A percentile compares a stretch with the other conserved stretches of the same genome.
phyloP scores from a whole-genome alignment of 2,888 invertebrate genomes.

The Physocephala rufipes region DNA sequence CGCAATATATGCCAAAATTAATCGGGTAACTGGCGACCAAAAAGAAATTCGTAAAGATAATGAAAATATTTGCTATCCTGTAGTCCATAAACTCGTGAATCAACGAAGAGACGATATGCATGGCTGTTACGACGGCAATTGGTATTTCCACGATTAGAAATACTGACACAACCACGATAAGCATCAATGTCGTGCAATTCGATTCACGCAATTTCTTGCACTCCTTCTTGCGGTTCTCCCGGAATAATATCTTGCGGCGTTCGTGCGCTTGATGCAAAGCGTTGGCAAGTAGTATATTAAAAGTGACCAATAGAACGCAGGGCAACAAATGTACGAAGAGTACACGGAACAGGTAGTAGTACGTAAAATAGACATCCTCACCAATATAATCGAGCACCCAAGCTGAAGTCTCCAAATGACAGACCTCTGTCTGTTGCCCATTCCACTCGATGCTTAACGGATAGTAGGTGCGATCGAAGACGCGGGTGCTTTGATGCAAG shows the following conservation, averaged over 20 bases:
- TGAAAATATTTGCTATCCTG: conserved; percentile 78
- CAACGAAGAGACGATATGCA: conserved; percentile 83
- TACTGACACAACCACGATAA: conserved; percentile 86
- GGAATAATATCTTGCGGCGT: conserved; percentile 79
- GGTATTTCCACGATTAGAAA: conserved; percentile 86
- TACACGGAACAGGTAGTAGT: conserved; percentile 86
- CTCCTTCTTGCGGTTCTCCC: conserved; percentile 81
- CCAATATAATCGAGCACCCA: conserved; percentile 78
- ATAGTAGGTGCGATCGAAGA: conserved; percentile 76
- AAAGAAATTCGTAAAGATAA: conserved; percentile 88
- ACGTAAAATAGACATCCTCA: conserved; percentile 80
- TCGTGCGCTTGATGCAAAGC: conserved; percentile 87
- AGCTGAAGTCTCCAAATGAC: conserved; percentile 71
- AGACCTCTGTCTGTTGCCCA: conserved; percentile 73
- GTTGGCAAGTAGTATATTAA: conserved; percentile 86
- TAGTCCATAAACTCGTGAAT: conserved; percentile 79
- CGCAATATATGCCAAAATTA: conserved; percentile 95
- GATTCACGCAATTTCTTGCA: conserved; percentile 78
- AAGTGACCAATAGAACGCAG: conserved; percentile 85
- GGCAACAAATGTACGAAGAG: conserved; percentile 92
- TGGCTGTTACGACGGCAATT: conserved; percentile 80
- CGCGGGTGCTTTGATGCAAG: conserved; percentile 83
- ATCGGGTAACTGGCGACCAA: conserved; percentile 91
- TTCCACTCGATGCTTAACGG: conserved; percentile 77
- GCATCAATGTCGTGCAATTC: conserved; percentile 87